Evolutionary conservation across 2,113 vertebrate species (phyloP).

Genomic region (Ondatra zibethicus): DNA sequence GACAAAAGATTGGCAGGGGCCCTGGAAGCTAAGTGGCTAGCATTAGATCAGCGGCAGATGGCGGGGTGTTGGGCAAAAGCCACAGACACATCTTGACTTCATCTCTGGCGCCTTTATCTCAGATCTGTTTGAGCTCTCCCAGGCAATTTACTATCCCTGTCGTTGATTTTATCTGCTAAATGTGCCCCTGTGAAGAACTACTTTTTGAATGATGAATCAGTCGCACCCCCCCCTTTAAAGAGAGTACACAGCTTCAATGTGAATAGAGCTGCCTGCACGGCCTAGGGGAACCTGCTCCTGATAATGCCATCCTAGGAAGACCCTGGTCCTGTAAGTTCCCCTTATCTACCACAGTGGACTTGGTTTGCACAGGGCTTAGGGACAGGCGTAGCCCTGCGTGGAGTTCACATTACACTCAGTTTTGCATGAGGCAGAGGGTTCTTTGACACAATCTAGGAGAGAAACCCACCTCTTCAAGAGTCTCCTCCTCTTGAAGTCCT

Average conservation of each 20-base stretch:
- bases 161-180: constrained; percentile 90
- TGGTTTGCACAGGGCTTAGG: background rate
- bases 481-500: background rate
- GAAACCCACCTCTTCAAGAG: too few relatives aligned
- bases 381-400: background rate
- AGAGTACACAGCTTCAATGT: constrained; percentile 72
- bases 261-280: constrained; percentile 63
- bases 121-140: constrained; percentile 88
- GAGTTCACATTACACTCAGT: background rate
- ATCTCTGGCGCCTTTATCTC: constrained; percentile 90
- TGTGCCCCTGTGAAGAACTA: constrained; percentile 86
- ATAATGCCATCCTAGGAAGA: background rate
- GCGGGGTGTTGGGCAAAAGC: constrained; percentile 86
- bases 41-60: constrained; percentile 83
- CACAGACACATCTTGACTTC: constrained; percentile 86
- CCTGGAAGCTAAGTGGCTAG: constrained; percentile 85
- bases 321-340: background rate
- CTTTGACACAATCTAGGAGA: background rate
- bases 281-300: background rate
- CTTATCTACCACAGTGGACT: background rate
- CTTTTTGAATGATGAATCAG: constrained; percentile 87
- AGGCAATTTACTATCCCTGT: constrained; percentile 90
- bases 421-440: background rate
- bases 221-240: constrained; percentile 77
- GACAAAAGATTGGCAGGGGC: constrained; percentile 86